Conservation (phyloP, 2,888 invertebrate genomes). For the Vandiemenella viatica region DNA sequence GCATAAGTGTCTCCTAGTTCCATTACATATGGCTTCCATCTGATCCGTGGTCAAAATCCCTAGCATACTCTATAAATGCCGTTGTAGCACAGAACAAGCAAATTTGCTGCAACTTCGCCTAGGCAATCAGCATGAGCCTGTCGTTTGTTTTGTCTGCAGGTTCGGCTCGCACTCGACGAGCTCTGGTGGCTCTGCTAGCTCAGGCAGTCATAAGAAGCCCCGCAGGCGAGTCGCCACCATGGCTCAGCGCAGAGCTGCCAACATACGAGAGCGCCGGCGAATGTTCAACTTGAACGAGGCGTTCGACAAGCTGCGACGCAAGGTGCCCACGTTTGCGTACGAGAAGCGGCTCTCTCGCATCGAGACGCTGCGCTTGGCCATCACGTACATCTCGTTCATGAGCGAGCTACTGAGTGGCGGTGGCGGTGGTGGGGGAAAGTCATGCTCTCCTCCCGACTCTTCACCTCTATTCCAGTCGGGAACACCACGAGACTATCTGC, state of each 20-base stretch:
- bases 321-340: constrained; percentile 92
- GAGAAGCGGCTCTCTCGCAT: constrained; percentile 90
- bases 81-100: too few species aligned
- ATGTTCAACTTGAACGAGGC: constrained; percentile 96
- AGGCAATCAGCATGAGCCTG: too few species aligned
- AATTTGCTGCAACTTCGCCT: too few species aligned
- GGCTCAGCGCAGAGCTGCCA: constrained; percentile 81
- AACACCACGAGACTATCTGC: constrained; percentile 12
- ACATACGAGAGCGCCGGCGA: constrained; percentile 78
- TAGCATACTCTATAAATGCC: too few species aligned
- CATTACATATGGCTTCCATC: too few species aligned
- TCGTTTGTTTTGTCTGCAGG: constrained; percentile 2
- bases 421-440: constrained; percentile 4
- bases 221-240: constrained; percentile 77
- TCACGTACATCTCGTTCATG: constrained; percentile 95
- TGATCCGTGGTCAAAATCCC: too few species aligned
- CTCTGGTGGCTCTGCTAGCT: constrained; percentile 26
- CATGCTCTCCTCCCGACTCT: constrained; percentile 6
- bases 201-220: constrained; percentile 52
- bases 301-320: constrained; percentile 79
- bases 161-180: constrained; percentile 20
- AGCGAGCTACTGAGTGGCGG: constrained; percentile 54
- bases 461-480: constrained; percentile 10
- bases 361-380: constrained; percentile 84
- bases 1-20: too few species aligned